These are phyloP conservation scores for Gari tellinella DNA, from an alignment of 2,888 invertebrate species.

Conservation along the genomic window DNA sequence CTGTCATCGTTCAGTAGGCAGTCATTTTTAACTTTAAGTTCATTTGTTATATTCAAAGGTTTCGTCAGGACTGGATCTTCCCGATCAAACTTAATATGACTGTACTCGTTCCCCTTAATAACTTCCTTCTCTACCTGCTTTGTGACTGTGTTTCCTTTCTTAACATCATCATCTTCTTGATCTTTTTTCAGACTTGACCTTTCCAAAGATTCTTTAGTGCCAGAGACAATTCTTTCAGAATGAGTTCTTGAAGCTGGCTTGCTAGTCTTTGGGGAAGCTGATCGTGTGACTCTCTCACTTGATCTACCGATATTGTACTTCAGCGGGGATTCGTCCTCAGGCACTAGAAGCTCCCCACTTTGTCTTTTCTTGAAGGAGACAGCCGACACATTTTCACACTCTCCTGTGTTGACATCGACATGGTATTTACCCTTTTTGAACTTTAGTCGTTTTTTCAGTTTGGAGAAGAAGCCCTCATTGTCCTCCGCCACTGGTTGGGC, in stretches of 20 bases:
- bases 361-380: constrained; percentile 53
- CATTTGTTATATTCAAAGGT: constrained; percentile 2
- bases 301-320: constrained; percentile 16
- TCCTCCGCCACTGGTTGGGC: constrained; percentile 31
- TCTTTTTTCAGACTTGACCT: no score
- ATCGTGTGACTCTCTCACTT: constrained; percentile 13
- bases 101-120: constrained; percentile 45
- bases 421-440: constrained; percentile 47
- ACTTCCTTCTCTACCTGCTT: not conserved
- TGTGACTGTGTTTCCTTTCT: constrained; percentile 5
- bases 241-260: constrained; percentile 26
- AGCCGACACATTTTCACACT: constrained; percentile 49
- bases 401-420: constrained; percentile 52
- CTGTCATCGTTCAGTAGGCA: constrained; percentile 42
- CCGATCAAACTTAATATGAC: constrained; percentile 43
- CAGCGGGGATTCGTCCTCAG: constrained; percentile 27
- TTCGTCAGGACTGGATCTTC: constrained; percentile 23
- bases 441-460: constrained; percentile 44
- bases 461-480: constrained; percentile 41
- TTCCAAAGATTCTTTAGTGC: not conserved
- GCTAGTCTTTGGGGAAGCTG: constrained; percentile 27
- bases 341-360: constrained; percentile 22
- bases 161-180: constrained; percentile 10
- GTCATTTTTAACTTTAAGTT: constrained; percentile 14
- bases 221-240: constrained; percentile 20